Conservation (phyloP, 37 sponge, comb jelly and placozoan species). For the Axinella damicornis region DNA sequence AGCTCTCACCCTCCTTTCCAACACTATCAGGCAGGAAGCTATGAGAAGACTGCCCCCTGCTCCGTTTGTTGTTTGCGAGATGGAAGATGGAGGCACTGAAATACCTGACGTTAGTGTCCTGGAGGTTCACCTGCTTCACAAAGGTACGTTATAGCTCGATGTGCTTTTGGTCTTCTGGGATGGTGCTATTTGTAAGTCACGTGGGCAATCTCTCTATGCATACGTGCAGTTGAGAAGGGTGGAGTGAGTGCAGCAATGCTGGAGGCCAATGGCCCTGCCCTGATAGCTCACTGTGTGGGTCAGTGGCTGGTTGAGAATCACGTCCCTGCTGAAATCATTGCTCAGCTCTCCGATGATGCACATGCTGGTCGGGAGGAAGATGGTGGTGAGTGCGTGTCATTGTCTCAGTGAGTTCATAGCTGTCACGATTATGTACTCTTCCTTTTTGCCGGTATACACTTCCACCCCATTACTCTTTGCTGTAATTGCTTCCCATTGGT, state of each 20-base stretch:
- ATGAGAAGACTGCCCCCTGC: slow-evolving; percentile 34
- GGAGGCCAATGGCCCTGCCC: slow-evolving; percentile 30
- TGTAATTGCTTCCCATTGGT: too few relatives aligned
- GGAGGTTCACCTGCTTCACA: not conserved
- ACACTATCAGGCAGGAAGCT: slow-evolving; percentile 6
- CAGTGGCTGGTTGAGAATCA: slow-evolving; percentile 36
- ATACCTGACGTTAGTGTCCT: not conserved
- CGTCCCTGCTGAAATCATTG: slow-evolving; percentile 3
- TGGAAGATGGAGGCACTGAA: not conserved
- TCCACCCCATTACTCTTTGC: too few relatives aligned
- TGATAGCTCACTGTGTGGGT: slow-evolving; percentile 49
- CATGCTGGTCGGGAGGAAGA: not conserved
- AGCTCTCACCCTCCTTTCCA: slow-evolving; percentile 29
- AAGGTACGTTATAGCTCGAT: not conserved
- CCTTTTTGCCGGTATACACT: too few relatives aligned
- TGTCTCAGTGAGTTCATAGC: not conserved
- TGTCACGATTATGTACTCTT: too few relatives aligned
- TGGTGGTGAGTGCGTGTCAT: slow-evolving; percentile 18
- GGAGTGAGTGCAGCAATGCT: slow-evolving; percentile 30
- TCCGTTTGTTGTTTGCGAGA: slow-evolving; percentile 9
- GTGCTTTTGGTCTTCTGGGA: too few relatives aligned
- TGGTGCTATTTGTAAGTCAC: too few relatives aligned
- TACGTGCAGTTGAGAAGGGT: not conserved
- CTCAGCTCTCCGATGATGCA: not conserved
- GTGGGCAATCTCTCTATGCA: too few relatives aligned